Evolutionary conservation across 1,140 invertebrate species (phyloP).

Genomic region (Microplitis mediator): DNA sequence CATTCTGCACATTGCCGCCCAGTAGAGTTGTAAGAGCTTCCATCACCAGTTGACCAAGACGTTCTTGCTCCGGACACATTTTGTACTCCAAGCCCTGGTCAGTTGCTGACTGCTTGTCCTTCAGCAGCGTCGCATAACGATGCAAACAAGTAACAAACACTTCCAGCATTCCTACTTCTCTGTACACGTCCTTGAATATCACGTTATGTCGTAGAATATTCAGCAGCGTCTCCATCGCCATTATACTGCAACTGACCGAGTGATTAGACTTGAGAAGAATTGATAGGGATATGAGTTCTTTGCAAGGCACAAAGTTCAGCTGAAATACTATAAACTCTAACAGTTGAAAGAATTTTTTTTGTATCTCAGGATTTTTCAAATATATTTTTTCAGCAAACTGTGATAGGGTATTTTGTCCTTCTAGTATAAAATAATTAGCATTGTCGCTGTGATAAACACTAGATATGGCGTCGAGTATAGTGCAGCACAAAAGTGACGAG

Average conservation of each 20-base stretch:
- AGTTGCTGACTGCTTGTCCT: constrained; percentile 68
- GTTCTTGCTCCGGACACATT: constrained; percentile 72
- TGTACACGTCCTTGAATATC: constrained; percentile 96
- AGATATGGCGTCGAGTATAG: constrained; percentile 93
- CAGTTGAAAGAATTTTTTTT: constrained; percentile 94
- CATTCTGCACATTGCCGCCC: constrained; percentile 82
- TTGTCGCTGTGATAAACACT: constrained; percentile 97
- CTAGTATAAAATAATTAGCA: constrained; percentile 98
- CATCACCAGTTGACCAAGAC: constrained; percentile 83
- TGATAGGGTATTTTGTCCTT: constrained; percentile 92
- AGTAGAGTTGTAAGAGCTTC: constrained; percentile 85
- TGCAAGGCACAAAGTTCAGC: constrained; percentile 97
- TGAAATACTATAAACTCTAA: constrained; percentile 97
- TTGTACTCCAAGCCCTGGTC: constrained; percentile 61
- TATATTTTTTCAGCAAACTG: constrained; percentile 96
- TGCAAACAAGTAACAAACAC: constrained; percentile 94
- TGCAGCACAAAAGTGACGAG: constrained; percentile 82
- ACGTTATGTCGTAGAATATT: constrained; percentile 88
- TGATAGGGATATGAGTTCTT: constrained; percentile 96
- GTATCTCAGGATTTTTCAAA: constrained; percentile 86
- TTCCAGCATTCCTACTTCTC: constrained; percentile 97
- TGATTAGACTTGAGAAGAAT: constrained; percentile 86
- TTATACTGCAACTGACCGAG: constrained; percentile 79
- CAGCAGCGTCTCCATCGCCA: constrained; percentile 87
- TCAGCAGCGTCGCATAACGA: constrained; percentile 80